Base-by-base conservation (phyloP, 2,888 invertebrate species). In the Nemapogon koenigi region DNA sequence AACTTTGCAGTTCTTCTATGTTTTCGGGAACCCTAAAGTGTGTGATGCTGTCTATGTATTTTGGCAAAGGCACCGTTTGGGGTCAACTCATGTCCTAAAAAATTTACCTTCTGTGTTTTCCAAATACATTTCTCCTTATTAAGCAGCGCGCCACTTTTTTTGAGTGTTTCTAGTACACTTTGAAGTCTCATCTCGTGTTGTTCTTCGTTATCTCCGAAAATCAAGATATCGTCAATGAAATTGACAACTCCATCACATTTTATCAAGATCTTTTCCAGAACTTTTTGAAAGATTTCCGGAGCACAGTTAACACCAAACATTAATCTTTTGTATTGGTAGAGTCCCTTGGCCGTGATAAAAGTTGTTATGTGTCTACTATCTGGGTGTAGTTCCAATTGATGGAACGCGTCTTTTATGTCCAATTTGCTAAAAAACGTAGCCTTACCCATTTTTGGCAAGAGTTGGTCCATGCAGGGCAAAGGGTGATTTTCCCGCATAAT, bases 201-300 rank as follows among this genome's bases (percentile, higher is more conserved):
- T 31, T 45, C 39, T 36, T 44, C 22, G 1, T 25, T 41, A 39
- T 37, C 48, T 2, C 51, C 62, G 50, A 41, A 52, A 8, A 67
- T 43, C 3, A 62, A 37, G 31, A 70, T 61, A 46, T 66, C 62
- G 46, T 65, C 66, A 16, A 56, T 57, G 32, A 54, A 53, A 36
- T 58, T 62, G 16, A 59, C 41, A n/a, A n/a, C n/a, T n/a, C n/a
- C 55, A 2, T 49, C 51, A 0, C 61, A 60, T 27, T 56, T 48
- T 26, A 42, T 19, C 3, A 70, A 35, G 4, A 65, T 50, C 42
- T 46, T 43, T 41, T 58, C 56, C 17, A 71, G 39, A 2, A 50
- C 51, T 47, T 66, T 60, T 47, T 69, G 62, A 43, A 64, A 71
- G 2, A 62, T 46, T 48, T 70, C 72, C 1, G 62, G 59, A 3